A percentile compares a stretch with the other conserved stretches of the same genome.
phyloP scores from a whole-genome alignment of 2,113 vertebrate genomes.

The Panthera uncia region DNA sequence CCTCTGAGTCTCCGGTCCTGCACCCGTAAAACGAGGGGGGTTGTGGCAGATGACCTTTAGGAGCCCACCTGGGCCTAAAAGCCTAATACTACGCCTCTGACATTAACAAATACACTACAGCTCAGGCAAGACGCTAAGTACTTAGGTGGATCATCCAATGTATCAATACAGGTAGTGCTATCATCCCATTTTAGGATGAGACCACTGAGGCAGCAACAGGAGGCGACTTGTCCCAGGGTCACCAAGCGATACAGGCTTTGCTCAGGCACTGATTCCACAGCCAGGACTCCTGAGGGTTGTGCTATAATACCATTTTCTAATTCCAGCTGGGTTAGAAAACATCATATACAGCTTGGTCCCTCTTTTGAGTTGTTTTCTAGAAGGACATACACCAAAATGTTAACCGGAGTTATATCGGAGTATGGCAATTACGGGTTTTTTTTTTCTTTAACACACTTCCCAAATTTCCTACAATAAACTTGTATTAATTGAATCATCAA shows the following conservation, averaged over 20 bases:
- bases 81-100: background rate
- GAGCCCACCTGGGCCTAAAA: background rate
- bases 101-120: background rate
- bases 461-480: background rate
- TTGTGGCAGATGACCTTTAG: background rate
- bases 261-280: background rate
- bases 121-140: background rate
- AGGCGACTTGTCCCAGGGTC: background rate
- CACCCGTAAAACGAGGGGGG: background rate
- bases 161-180: background rate
- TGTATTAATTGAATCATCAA: background rate
- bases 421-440: too few species aligned
- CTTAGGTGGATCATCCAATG: background rate
- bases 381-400: background rate
- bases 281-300: background rate
- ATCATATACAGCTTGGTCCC: background rate
- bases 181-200: background rate
- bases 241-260: background rate
- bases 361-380: background rate
- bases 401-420: background rate
- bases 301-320: background rate
- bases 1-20: background rate
- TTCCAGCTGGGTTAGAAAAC: background rate
- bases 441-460: background rate
- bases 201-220: background rate